Evolutionary conservation across 2,113 vertebrate genomes (phyloP).

Genomic region (Tympanuchus pallidicinctus): DNA sequence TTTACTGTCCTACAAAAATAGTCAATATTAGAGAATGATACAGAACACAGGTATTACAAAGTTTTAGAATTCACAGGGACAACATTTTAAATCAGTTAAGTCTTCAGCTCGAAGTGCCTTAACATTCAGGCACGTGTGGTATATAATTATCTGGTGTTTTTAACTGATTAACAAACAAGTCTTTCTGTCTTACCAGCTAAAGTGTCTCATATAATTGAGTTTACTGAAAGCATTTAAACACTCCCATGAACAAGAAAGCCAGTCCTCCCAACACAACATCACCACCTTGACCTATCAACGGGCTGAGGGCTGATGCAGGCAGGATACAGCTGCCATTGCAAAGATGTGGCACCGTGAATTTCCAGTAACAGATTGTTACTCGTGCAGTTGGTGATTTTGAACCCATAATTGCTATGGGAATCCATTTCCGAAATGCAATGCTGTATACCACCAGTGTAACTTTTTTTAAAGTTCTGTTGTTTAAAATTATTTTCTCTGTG

Average conservation of each 20-base stretch:
- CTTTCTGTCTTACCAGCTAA: conserved; percentile 22
- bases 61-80: conserved; percentile 22
- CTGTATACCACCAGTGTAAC: neutral
- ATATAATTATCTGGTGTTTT: conserved; percentile 51
- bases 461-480: neutral
- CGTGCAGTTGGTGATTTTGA: neutral
- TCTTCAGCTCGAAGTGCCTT: conserved; percentile 67
- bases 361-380: neutral
- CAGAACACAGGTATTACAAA: conserved; percentile 49
- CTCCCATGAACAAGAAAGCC: conserved; percentile 47
- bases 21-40: conserved; percentile 57
- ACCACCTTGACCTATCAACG: neutral
- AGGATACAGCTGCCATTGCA: neutral
- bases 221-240: neutral
- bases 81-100: conserved; percentile 22
- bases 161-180: conserved; percentile 30
- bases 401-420: neutral
- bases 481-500: neutral
- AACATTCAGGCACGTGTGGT: conserved; percentile 71
- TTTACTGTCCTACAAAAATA: conserved; percentile 67
- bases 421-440: conserved; percentile 2
- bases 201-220: neutral
- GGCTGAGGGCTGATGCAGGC: neutral
- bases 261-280: neutral
- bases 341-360: neutral